A percentile compares a stretch with the other conserved stretches of the same genome.
Evolutionary conservation across 2,113 vertebrate genomes (phyloP).

Genomic region (Anguilla japonica): DNA sequence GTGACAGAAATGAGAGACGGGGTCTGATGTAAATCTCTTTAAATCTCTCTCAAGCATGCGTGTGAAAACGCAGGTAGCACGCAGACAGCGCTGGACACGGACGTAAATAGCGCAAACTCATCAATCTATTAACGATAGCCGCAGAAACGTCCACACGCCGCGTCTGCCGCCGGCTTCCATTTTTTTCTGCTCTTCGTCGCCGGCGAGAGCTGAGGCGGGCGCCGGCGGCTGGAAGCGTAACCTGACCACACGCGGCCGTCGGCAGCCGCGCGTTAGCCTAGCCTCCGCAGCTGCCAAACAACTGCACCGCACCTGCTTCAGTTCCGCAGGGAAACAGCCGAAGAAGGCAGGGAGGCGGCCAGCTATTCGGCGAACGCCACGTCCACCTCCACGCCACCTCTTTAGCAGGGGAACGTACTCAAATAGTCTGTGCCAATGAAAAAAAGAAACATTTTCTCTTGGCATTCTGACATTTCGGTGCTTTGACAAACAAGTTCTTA

Average conservation of each 20-base stretch:
- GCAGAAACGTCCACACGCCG: background rate
- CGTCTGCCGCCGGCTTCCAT: background rate
- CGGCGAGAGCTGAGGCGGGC: background rate
- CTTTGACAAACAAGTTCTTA: too few relatives aligned
- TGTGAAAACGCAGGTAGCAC: background rate
- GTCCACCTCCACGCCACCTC: too few relatives aligned
- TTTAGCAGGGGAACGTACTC: too few relatives aligned
- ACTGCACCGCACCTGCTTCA: background rate
- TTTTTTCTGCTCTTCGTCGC: background rate
- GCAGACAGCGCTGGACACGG: background rate
- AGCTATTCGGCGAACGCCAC: conserved; percentile 26
- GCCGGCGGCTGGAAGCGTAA: background rate
- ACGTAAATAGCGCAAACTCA: background rate
- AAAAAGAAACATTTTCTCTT: too few relatives aligned
- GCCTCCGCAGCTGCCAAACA: background rate
- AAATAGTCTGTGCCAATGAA: too few relatives aligned
- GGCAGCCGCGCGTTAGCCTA: background rate
- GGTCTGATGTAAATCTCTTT: background rate
- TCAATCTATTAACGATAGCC: background rate
- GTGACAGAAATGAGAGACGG: background rate
- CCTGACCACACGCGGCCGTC: background rate
- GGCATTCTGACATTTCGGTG: too few relatives aligned
- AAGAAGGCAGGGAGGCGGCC: background rate
- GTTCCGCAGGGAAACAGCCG: background rate
- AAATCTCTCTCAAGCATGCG: background rate